phyloP scores from a whole-genome alignment of 2,797 vertebrate species.

The Euthynnus affinis region DNA sequence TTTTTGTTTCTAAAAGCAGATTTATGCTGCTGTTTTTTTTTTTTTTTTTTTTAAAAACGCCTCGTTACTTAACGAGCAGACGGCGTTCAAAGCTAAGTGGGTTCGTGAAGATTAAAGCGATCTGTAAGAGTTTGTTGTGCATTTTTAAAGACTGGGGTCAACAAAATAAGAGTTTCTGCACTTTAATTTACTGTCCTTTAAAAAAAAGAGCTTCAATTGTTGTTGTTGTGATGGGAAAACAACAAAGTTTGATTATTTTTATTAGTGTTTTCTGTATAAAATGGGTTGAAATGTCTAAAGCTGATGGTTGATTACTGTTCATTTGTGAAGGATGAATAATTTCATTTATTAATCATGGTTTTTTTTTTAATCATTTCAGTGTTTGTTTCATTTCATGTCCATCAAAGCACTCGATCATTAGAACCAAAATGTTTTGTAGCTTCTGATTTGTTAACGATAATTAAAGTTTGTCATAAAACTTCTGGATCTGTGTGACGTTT shows the following conservation, averaged over 20 bases:
- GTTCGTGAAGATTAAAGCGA: too few species aligned
- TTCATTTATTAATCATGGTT: constrained; percentile 15
- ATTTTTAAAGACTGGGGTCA: too few species aligned
- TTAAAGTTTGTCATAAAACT: constrained; percentile 26
- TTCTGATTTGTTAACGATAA: constrained; percentile 31
- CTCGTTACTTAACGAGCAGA: too few species aligned
- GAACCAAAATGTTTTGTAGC: constrained; percentile 25
- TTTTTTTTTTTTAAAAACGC: too few species aligned
- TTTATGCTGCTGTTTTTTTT: constrained; percentile 9
- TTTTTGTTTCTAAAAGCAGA: neutral
- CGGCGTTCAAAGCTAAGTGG: too few species aligned
- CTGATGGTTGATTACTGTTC: too few species aligned
- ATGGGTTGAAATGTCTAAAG: neutral
- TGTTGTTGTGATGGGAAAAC: neutral
- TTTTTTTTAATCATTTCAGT: constrained; percentile 35
- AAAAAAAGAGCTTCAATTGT: too few species aligned
- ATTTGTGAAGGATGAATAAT: neutral
- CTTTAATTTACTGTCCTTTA: neutral
- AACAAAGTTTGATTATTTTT: neutral
- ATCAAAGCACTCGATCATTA: constrained; percentile 36
- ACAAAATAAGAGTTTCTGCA: neutral
- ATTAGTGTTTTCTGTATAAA: neutral
- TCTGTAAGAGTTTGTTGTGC: too few species aligned
- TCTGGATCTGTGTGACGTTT: neutral
- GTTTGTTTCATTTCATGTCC: constrained; percentile 21